Conservation (phyloP, 2,797 vertebrate species). For the Melanotaenia nigrans region DNA sequence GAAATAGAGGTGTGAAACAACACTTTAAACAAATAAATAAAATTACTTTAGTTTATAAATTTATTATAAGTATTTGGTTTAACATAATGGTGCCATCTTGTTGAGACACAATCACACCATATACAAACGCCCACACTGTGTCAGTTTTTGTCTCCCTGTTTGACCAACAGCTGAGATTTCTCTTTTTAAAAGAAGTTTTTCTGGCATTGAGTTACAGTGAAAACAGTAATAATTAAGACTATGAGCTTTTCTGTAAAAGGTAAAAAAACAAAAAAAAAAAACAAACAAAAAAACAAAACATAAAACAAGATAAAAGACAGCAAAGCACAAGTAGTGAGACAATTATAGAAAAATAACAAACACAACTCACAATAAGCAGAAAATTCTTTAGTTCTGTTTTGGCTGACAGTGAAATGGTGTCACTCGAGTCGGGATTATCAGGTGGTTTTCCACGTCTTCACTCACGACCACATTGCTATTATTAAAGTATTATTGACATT, state of each 20-base stretch:
- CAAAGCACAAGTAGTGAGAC: not conserved
- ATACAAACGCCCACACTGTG: not conserved
- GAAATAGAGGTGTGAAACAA: conserved; percentile 9
- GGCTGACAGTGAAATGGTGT: no score
- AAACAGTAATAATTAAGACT: not conserved
- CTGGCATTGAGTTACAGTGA: not conserved
- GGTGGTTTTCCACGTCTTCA: no score
- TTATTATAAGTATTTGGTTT: conserved; percentile 14
- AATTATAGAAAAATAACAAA: no score
- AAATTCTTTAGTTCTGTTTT: not conserved
- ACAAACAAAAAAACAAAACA: no score
- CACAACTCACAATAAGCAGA: not conserved
- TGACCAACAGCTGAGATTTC: conserved; percentile 1
- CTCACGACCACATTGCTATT: no score
- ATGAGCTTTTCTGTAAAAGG: not conserved
- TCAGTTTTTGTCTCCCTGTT: not conserved
- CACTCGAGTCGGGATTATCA: no score
- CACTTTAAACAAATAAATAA: not conserved
- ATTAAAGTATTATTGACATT: no score
- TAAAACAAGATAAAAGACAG: no score
- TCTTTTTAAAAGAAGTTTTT: conserved; percentile 13
- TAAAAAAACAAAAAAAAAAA: not conserved
- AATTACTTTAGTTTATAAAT: conserved; percentile 9
- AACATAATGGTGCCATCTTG: conserved; percentile 10
- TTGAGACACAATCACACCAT: conserved; percentile 18